Conservation (phyloP, 2,113 vertebrate genomes). For the Mionectes macconnelli region DNA sequence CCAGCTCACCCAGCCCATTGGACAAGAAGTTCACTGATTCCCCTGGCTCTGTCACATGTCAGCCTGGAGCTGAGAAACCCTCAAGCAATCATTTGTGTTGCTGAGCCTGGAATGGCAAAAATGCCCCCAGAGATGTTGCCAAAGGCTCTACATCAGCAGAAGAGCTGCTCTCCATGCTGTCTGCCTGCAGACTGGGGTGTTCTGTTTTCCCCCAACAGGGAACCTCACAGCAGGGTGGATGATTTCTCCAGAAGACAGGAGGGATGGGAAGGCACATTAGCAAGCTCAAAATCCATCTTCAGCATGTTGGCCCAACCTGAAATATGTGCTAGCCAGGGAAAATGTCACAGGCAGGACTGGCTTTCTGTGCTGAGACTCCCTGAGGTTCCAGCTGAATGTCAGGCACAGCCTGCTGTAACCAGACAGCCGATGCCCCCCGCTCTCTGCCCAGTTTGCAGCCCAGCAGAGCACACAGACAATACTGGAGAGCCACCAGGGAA, state of each 20-base stretch:
- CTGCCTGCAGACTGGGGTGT: neutral
- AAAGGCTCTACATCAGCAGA: neutral
- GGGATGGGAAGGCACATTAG: accelerated
- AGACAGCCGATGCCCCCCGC: accelerated
- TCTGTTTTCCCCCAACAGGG: neutral
- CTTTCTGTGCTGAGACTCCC: neutral
- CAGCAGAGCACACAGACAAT: accelerated
- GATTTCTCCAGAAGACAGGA: neutral
- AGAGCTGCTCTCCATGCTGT: neutral
- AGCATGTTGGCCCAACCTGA: neutral
- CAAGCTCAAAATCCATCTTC: neutral
- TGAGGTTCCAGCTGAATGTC: accelerated
- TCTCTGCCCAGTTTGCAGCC: neutral
- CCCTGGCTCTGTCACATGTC: neutral
- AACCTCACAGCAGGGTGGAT: neutral
- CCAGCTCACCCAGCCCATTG: neutral
- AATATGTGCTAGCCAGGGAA: neutral
- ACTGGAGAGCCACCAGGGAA: neutral
- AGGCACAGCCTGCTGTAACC: neutral
- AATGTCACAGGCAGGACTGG: neutral
- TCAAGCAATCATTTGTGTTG: neutral
- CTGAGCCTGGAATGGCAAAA: neutral
- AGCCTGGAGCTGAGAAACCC: neutral
- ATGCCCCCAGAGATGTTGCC: neutral
- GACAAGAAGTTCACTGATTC: neutral